These are phyloP conservation scores for Eupsittula cactorum DNA, from an alignment of 2,113 vertebrate species.

Conservation along the genomic window DNA sequence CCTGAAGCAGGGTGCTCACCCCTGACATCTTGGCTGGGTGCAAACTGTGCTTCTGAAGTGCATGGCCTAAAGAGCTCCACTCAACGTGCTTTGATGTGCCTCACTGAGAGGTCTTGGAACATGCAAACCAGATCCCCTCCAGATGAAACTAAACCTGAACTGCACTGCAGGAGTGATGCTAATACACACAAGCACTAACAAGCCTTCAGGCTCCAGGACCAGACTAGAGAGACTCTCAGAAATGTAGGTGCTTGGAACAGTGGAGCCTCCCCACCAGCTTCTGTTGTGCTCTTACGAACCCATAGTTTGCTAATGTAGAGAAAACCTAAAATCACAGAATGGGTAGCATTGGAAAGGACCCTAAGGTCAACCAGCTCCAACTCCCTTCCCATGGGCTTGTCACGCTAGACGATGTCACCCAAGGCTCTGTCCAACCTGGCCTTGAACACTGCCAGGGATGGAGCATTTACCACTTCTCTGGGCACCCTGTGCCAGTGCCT, in stretches of 20 bases:
- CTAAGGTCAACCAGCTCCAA: background rate
- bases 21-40: background rate
- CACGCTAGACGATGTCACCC: background rate
- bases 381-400: background rate
- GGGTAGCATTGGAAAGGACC: background rate
- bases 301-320: background rate
- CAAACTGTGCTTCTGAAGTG: background rate
- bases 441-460: background rate
- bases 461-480: background rate
- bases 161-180: background rate
- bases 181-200: background rate
- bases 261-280: background rate
- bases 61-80: constrained; percentile 14
- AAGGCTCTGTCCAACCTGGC: background rate
- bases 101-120: background rate
- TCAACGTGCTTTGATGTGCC: background rate
- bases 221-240: background rate
- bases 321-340: background rate
- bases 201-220: background rate
- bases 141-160: background rate
- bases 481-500: background rate
- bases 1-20: background rate
- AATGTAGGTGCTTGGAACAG: background rate
- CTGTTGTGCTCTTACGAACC: background rate
- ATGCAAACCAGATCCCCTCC: background rate